Conservation (phyloP, 2,888 invertebrate species). For the Amaurobius ferox region DNA sequence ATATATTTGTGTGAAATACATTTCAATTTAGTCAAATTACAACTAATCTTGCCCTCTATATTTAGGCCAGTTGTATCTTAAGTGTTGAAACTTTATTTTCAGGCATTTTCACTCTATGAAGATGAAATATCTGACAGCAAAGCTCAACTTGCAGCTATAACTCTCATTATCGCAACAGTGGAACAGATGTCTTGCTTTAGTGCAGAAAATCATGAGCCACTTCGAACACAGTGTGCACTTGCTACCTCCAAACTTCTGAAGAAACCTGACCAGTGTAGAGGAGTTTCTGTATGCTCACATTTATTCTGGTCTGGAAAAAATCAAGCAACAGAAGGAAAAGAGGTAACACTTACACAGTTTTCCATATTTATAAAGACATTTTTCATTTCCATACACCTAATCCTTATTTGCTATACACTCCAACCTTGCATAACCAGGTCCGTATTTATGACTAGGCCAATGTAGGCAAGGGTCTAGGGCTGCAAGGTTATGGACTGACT, state of each 20-base stretch:
- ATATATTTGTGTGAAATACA: no score
- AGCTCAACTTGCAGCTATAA: slow-evolving; percentile 96
- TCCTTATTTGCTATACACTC: no score
- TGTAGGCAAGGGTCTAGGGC: no score
- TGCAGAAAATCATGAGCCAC: slow-evolving; percentile 97
- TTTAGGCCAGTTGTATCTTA: no score
- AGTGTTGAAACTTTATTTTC: no score
- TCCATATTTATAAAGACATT: no score
- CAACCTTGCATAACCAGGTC: no score
- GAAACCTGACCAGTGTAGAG: slow-evolving; percentile 98
- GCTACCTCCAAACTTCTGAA: slow-evolving; percentile 97
- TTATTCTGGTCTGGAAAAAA: slow-evolving; percentile 94
- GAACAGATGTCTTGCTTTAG: slow-evolving; percentile 96
- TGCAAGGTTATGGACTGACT: no score
- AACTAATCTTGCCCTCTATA: neutral
- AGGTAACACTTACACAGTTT: slow-evolving; percentile 71
- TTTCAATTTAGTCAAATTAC: no score
- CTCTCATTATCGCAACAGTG: slow-evolving; percentile 95
- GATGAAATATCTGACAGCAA: slow-evolving; percentile 99
- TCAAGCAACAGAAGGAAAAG: slow-evolving; percentile 75
- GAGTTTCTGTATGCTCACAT: slow-evolving; percentile 94
- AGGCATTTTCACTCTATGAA: slow-evolving; percentile 97
- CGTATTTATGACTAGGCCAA: no score
- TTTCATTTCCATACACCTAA: no score
- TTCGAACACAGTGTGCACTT: slow-evolving; percentile 95